Evolutionary conservation across 2,888 invertebrate species (phyloP).

Genomic region (Aphelenchoides bicaudatus): DNA sequence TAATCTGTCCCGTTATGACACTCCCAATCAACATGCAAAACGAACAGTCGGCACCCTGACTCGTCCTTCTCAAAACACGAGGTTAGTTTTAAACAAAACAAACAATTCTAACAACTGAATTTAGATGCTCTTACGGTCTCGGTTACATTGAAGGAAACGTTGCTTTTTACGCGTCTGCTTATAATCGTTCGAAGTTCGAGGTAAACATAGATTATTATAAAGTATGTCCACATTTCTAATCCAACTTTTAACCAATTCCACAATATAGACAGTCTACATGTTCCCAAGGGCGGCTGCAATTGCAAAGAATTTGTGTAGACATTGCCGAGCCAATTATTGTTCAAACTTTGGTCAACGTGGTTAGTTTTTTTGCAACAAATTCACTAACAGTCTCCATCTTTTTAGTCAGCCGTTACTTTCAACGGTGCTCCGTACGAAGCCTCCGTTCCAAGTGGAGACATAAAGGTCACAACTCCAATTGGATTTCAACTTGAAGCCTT

Average conservation of each 20-base stretch:
- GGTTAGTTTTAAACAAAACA: constrained; percentile 13
- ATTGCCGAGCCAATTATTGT: constrained; percentile 15
- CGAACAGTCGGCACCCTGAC: neutral
- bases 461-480: constrained; percentile 23
- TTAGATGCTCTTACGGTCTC: constrained; percentile 25
- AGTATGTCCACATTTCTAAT: neutral
- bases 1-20: constrained; percentile 31
- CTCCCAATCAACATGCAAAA: constrained; percentile 21
- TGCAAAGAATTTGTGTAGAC: constrained; percentile 22
- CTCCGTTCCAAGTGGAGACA: constrained; percentile 24
- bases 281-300: too few relatives aligned
- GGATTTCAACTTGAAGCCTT: constrained; percentile 44
- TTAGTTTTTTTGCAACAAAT: neutral
- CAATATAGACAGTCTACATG: too few relatives aligned
- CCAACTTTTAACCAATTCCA: too few relatives aligned
- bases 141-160: constrained; percentile 33
- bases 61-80: neutral
- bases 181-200: neutral
- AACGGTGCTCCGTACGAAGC: constrained; percentile 43
- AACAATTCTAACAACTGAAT: too few relatives aligned
- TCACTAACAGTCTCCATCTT: too few relatives aligned
- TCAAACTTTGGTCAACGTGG: constrained; percentile 4
- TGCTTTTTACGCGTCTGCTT: constrained; percentile 25
- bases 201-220: neutral
- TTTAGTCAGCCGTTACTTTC: constrained; percentile 42